Evolutionary conservation across 92 coral and sea anemone genomes (phyloP), one percentile per base, ranked within the genome.

Genomic region (Siderastrea siderea): DNA sequence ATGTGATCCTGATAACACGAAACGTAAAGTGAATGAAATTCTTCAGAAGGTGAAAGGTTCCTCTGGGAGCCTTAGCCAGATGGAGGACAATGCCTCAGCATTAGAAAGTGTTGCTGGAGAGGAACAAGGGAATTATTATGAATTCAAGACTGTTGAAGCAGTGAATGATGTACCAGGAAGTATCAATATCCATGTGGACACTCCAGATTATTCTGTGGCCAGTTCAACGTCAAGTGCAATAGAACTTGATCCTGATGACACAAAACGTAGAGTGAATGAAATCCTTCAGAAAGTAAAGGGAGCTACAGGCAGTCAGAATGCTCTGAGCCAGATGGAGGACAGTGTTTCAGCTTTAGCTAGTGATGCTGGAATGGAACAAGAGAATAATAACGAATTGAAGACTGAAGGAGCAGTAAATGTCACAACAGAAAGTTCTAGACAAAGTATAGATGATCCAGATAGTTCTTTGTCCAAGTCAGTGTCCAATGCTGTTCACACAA

Each of bases 271-370:
- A 75, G 98, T 98, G 15, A 90, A 86, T 65, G 98, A 98, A 87
- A 91, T 98, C 75, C 85, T 98, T 12, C 99, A 98, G 58, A 98
- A 95, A 80, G 98, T 93, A 43, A 96, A 96, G 65, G 98, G 94
- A 50, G 87, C 89, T 63, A 91, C 99, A 0, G 92, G 93, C 16
- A 90, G 90, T 57, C 91, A 82, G 13, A 59, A 15, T 82, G 49
- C 86, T 53, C 17, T 46, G 9, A 68, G 13, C 53, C 58, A 46
- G 3, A 51, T 55, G 19, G 86, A 71, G 13, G 64, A 69, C 5
- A 54, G 10, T 44, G 8, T n/a, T 49, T 64, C 53, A 19, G 45
- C 50, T 38, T 12, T 14, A 48, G 49, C 9, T 51, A 7, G 8
- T 6, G 70, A 47, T 19, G 17, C 38, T 13, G 75, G 44, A 16